Evolutionary conservation across 1,140 invertebrate species (phyloP), one percentile per base, ranked within the genome.

Genomic region (Dreissena rostriformis): DNA sequence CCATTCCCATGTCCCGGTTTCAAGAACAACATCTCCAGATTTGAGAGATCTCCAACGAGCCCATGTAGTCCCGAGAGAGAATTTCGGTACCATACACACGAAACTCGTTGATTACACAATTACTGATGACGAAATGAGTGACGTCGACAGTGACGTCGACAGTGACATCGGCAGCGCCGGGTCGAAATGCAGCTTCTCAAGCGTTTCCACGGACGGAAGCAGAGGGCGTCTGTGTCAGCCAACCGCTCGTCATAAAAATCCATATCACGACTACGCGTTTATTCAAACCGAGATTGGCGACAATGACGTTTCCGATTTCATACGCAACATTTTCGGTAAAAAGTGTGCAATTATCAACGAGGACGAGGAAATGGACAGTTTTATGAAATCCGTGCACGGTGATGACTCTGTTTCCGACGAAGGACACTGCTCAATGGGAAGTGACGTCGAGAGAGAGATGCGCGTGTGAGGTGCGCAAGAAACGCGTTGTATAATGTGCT

Each of bases 331-430:
- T 24, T 82, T 82, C 73, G 22, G 39, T 24, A 73, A 66, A 53
- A 4, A 65, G 22, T n/a, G 49, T 29, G 57, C 22, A 17, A 19
- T 24, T 2, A 39, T 39, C 24, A 67, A 75, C 68, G 71, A 82
- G 66, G 80, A 82, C 57, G 80, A 82, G 19, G 80, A 82, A 68
- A 82, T 82, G 80, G 70, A 82, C 61, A 82, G 80, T 75, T 82
- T 82, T 49, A 82, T 82, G 80, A 74, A 57, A 26, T 82, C 80
- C 5, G 51, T 67, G 55, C 26, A 75, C 2, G 22, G 55, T 0
- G 71, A 82, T 74, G 71, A 74, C 8, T 75, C 72, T 0, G 39
- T 28, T 26, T 66, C 63, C 15, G 80, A 82, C 51, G 80, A 73
- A 15, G 71, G 71, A 11, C n/a, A 53, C 8, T 65, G 70, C 51